Evolutionary conservation across 2,888 invertebrate genomes (phyloP).

Genomic region (Agapetus fuscipes): DNA sequence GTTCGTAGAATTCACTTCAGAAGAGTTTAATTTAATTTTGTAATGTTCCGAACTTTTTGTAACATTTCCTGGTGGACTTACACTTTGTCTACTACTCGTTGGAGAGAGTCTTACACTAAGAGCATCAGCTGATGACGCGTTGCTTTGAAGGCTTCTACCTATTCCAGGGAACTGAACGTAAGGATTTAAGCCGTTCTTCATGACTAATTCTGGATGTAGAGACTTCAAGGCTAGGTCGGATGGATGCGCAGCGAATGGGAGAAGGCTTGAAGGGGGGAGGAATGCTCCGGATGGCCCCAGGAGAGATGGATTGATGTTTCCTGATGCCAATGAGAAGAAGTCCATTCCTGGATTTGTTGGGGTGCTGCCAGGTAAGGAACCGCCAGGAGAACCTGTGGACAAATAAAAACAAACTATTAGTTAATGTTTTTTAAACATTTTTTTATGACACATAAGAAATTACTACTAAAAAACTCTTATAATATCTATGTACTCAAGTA

Average conservation of each 20-base stretch:
- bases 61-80: conserved; percentile 40
- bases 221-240: conserved; percentile 41
- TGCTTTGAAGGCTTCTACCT: conserved; percentile 36
- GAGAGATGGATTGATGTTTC: conserved; percentile 38
- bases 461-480: no score
- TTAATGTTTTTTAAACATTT: no score
- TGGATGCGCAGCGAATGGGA: conserved; percentile 47
- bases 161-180: conserved; percentile 39
- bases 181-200: conserved; percentile 48
- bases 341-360: conserved; percentile 37
- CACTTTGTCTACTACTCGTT: conserved; percentile 45
- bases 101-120: conserved; percentile 45
- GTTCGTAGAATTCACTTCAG: conserved; percentile 53
- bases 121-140: conserved; percentile 39
- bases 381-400: conserved; percentile 36
- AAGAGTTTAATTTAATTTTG: conserved; percentile 42
- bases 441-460: no score
- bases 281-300: conserved; percentile 49
- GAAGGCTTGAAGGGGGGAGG: conserved; percentile 43
- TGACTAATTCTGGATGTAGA: conserved; percentile 39
- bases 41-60: conserved; percentile 42
- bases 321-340: conserved; percentile 37
- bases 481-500: no score
- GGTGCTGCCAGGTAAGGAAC: conserved; percentile 33
- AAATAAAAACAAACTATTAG: conserved; percentile 18